These are phyloP conservation scores for Mormoops blainvillei DNA, from an alignment of 2,113 vertebrate species.

Conservation along the genomic window DNA sequence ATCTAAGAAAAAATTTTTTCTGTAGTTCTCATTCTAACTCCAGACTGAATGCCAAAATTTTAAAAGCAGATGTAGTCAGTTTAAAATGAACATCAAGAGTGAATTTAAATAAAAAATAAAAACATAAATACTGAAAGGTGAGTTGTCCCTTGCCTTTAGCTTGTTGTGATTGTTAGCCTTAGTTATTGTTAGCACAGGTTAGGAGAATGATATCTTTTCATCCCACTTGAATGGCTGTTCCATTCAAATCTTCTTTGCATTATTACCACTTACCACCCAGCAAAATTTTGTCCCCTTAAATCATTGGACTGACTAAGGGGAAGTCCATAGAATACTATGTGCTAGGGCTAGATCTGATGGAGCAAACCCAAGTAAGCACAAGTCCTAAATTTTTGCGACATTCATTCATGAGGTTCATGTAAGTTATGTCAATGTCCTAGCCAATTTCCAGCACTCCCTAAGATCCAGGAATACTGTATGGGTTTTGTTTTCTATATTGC, in stretches of 20 bases:
- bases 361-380: background rate
- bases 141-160: background rate
- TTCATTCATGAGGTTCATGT: background rate
- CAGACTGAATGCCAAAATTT: background rate
- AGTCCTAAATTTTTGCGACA: accelerated
- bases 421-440: background rate
- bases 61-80: background rate
- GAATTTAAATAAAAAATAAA: background rate
- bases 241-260: background rate
- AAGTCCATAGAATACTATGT: background rate
- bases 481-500: background rate
- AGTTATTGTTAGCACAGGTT: background rate
- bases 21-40: background rate
- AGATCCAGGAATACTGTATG: background rate
- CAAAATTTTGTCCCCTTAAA: background rate
- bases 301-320: background rate
- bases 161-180: background rate
- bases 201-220: background rate
- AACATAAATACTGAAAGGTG: background rate
- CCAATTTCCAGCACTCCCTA: background rate
- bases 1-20: background rate
- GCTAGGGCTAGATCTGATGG: background rate
- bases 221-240: background rate
- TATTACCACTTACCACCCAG: background rate
- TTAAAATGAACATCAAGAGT: background rate